Evolutionary conservation across 2,113 vertebrate genomes (phyloP).

Genomic region (Cyprinus carpio): DNA sequence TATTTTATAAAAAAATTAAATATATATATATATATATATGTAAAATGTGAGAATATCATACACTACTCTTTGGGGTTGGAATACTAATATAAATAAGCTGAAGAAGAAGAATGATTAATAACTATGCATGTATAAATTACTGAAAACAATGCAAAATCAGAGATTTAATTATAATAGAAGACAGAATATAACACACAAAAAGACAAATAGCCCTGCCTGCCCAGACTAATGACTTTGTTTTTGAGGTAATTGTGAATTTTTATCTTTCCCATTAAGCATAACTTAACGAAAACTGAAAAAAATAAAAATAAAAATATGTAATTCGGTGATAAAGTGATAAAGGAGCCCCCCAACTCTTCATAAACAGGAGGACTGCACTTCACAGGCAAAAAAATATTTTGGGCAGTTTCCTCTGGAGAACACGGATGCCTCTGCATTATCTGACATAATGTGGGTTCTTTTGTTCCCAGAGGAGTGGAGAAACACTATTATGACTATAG

Average conservation of each 20-base stretch:
- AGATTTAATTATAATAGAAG: background rate
- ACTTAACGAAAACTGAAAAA: slow-evolving; percentile 19
- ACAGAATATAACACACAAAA: background rate
- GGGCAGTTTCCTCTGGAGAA: slow-evolving; percentile 48
- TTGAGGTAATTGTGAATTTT: slow-evolving; percentile 2
- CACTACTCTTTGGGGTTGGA: background rate
- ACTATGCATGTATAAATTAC: background rate
- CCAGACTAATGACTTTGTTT: slow-evolving; percentile 14
- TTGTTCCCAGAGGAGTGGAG: slow-evolving; percentile 55
- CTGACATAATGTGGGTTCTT: slow-evolving; percentile 55
- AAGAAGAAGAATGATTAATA: background rate
- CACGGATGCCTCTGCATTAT: slow-evolving; percentile 52
- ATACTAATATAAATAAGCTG: background rate
- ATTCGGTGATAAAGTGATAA: background rate
- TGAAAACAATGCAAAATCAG: background rate
- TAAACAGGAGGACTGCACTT: slow-evolving; percentile 21
- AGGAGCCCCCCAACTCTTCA: slow-evolving; percentile 1
- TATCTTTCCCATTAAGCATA: slow-evolving; percentile 4
- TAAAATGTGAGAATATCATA: background rate
- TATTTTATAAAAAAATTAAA: background rate
- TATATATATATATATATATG: too few species aligned
- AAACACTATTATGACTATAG: slow-evolving; percentile 59
- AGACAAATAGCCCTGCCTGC: background rate
- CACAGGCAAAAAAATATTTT: slow-evolving; percentile 21
- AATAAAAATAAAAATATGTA: slow-evolving; percentile 30